Conservation (phyloP, 2,888 invertebrate genomes). For the Heliconius aoede region DNA sequence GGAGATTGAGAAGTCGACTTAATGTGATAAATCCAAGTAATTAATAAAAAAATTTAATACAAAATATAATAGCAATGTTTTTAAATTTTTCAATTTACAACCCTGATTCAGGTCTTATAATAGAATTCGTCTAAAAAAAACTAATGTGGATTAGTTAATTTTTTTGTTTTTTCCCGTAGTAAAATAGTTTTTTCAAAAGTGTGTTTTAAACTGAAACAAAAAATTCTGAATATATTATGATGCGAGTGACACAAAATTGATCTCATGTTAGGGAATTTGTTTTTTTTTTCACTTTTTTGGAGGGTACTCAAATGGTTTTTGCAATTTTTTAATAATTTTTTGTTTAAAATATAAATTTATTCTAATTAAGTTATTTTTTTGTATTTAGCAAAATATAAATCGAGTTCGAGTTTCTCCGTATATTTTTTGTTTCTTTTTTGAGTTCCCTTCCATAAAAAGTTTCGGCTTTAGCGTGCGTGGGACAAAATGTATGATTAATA, state of each 20-base stretch:
- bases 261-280: constrained; percentile 28
- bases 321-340: background rate
- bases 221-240: constrained; percentile 27
- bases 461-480: constrained; percentile 40
- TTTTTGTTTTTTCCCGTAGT: no score
- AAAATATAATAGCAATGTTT: no score
- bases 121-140: no score
- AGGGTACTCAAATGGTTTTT: constrained; percentile 39
- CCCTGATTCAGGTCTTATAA: no score
- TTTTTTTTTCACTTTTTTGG: constrained; percentile 47
- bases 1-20: no score
- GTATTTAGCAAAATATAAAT: background rate
- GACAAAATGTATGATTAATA: constrained; percentile 64
- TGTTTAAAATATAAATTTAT: background rate
- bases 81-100: no score
- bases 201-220: background rate
- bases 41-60: no score
- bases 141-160: no score
- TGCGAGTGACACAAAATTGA: constrained; percentile 23
- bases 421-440: background rate
- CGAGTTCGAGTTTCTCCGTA: background rate
- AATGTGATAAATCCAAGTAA: no score
- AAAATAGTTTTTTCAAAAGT: no score
- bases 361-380: background rate
- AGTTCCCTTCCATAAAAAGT: constrained; percentile 52